A percentile compares a stretch with the other conserved stretches of the same genome.
phyloP scores from a whole-genome alignment of 2,797 vertebrate species.

The Halcyon smyrnensis region DNA sequence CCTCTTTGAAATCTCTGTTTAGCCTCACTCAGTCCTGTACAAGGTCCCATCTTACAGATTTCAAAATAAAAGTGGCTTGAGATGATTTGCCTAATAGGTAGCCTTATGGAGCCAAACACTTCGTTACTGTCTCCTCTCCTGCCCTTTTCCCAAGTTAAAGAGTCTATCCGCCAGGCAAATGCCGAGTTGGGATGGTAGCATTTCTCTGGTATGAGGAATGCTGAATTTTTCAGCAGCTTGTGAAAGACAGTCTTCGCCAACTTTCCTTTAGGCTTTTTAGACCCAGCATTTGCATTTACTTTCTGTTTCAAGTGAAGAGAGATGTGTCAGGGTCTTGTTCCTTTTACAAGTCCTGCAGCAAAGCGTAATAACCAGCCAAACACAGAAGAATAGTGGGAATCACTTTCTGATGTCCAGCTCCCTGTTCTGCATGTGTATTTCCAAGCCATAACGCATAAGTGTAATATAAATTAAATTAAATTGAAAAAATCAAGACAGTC shows the following conservation, averaged over 20 bases:
- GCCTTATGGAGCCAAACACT: not conserved
- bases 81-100: not conserved
- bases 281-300: not conserved
- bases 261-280: constrained; percentile 36
- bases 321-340: not conserved
- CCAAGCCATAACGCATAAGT: not conserved
- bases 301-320: constrained; percentile 34
- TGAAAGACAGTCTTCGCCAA: constrained; percentile 5
- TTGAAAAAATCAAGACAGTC: not conserved
- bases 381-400: not conserved
- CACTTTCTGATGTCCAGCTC: not conserved
- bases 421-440: not conserved
- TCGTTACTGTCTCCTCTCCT: not conserved
- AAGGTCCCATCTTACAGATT: not conserved
- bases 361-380: not conserved
- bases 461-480: not conserved
- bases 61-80: not conserved
- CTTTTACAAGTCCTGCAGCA: not conserved
- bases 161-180: not conserved
- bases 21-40: not conserved
- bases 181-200: not conserved
- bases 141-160: not conserved
- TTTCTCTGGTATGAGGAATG: not conserved
- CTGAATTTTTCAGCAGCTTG: constrained; percentile 34
- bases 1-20: not conserved